phyloP scores from a whole-genome alignment of 2,113 vertebrate genomes.

The Holacanthus passer region DNA sequence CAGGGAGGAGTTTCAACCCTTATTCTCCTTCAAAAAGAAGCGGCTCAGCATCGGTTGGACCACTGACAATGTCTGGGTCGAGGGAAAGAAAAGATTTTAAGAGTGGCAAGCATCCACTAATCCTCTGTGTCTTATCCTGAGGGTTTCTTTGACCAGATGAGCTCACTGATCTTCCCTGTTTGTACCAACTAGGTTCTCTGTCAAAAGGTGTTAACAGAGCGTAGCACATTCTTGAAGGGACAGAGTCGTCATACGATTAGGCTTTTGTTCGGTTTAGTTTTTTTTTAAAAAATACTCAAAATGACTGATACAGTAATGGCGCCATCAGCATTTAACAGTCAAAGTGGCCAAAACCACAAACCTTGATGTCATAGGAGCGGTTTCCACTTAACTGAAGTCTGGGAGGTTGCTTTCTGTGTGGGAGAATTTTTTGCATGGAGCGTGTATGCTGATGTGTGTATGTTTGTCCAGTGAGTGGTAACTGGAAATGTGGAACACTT shows the following conservation, averaged over 20 bases:
- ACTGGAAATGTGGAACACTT: constrained; percentile 59
- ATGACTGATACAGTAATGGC: constrained; percentile 52
- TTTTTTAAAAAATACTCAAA: not conserved
- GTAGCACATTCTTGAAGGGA: constrained; percentile 9
- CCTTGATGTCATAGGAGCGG: constrained; percentile 25
- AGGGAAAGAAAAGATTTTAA: constrained; percentile 55
- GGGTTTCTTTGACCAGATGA: constrained; percentile 55
- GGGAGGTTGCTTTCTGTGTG: constrained; percentile 35
- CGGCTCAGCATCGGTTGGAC: constrained; percentile 43
- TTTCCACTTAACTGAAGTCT: constrained; percentile 13
- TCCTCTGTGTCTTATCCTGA: constrained; percentile 60
- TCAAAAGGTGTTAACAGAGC: constrained; percentile 41
- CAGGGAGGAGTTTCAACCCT: constrained; percentile 51
- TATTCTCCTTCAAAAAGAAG: constrained; percentile 32
- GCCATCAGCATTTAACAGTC: constrained; percentile 49
- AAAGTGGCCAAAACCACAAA: constrained; percentile 65
- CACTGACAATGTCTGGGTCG: constrained; percentile 43
- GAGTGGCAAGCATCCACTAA: constrained; percentile 66
- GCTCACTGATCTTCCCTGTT: constrained; percentile 46
- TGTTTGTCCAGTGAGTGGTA: constrained; percentile 46
- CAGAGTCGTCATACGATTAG: not conserved
- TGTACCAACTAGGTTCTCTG: constrained; percentile 21
- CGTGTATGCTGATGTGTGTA: constrained; percentile 40
- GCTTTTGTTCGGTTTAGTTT: not conserved
- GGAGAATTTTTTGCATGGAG: constrained; percentile 39